A percentile compares a stretch with the other conserved stretches of the same genome.
Evolutionary conservation across 2,888 invertebrate species (phyloP).

Genomic region (Gonocerus acuteangulatus): DNA sequence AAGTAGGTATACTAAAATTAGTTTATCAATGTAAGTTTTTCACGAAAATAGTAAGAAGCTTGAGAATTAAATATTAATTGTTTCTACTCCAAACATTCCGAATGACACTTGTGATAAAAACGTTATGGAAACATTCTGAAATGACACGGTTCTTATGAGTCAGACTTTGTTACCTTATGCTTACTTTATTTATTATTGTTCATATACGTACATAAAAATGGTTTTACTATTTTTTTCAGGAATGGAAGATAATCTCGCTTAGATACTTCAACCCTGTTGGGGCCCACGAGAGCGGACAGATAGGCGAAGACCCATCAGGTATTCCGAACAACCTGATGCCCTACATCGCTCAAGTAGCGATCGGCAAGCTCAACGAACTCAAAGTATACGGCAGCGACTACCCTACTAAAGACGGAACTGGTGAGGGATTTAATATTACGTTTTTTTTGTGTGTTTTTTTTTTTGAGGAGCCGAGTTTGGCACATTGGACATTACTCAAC

Average conservation of each 20-base stretch:
- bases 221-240: conserved; percentile 22
- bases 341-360: conserved; percentile 83
- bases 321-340: conserved; percentile 94
- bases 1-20: too few relatives aligned
- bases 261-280: conserved; percentile 96
- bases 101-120: too few relatives aligned
- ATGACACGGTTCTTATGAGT: too few relatives aligned
- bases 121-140: too few relatives aligned
- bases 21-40: too few relatives aligned
- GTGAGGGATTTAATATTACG: conserved; percentile 42
- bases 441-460: not conserved
- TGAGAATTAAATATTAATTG: too few relatives aligned
- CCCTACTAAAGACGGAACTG: conserved; percentile 80
- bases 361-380: conserved; percentile 66
- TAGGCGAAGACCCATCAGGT: conserved; percentile 88
- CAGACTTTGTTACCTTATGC: too few relatives aligned
- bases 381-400: conserved; percentile 82
- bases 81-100: too few relatives aligned
- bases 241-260: conserved; percentile 69
- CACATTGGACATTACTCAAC: not conserved
- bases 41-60: too few relatives aligned
- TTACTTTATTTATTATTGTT: too few relatives aligned
- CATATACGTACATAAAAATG: too few relatives aligned
- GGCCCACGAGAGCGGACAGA: conserved; percentile 77
- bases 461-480: not conserved